Evolutionary conservation across 2,888 invertebrate genomes (phyloP), one percentile per base, ranked within the genome.

Genomic region (Tenthredo notha): DNA sequence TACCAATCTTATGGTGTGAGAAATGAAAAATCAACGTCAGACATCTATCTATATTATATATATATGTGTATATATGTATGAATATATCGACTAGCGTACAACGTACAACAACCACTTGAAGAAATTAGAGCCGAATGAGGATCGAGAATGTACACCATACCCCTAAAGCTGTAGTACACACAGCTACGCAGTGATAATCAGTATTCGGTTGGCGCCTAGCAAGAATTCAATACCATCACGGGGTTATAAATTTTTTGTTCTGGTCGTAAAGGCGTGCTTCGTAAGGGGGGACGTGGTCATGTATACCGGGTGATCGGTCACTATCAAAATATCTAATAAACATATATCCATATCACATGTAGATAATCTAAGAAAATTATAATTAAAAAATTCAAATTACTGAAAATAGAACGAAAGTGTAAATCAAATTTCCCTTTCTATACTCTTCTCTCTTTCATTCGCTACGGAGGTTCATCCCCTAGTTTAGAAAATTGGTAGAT

Each of bases 161-260:
- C 15, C n/a, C n/a, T n/a, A n/a, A 29, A 67, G 6, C n/a, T 15
- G 25, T 12, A 10, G 25, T 12, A 10, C 4, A 29, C 29, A 29
- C 21, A 72, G 40, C 33, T 9, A 87, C 88, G 86, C 87, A 85
- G 88, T 84, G 87, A 88, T 88, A 88, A 89, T 89, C 89, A 88
- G 89, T 88, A 89, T 89, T 89, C 89, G 87, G 87, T 86, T 85
- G 86, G 87, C 88, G 88, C 87, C 88, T 84, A 86, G 86, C 86
- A 87, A 85, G 87, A 88, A 88, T 89, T 87, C 88, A 89, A 88
- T 89, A 88, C 89, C 87, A 89, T 89, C 87, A 88, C 87, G 87
- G 87, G 89, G 88, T 88, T 87, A 89, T 89, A 89, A 88, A 89
- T 88, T 89, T 88, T 89, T 89, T 87, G 88, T 88, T 85, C 85